Evolutionary conservation across 2,797 vertebrate species (phyloP).

Genomic region (Melanotaenia pygmaea): DNA sequence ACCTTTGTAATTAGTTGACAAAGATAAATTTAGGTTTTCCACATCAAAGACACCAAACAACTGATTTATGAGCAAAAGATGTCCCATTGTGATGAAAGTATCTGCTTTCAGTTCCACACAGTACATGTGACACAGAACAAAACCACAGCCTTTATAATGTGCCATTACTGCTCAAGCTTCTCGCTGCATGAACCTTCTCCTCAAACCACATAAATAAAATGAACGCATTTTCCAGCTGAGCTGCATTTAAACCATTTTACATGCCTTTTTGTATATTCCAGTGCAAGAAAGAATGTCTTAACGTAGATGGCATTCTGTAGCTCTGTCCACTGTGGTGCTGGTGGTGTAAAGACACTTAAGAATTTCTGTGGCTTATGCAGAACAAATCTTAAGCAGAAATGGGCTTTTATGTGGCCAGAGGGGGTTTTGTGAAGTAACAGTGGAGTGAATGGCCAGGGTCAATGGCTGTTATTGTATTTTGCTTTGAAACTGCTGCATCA

Average conservation of each 20-base stretch:
- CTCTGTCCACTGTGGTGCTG: constrained; percentile 3
- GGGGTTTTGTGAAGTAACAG: constrained; percentile 54
- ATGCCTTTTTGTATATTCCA: constrained; percentile 3
- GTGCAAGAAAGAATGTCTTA: not conserved
- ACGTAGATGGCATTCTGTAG: constrained; percentile 18
- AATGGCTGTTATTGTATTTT: constrained; percentile 60
- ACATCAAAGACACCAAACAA: not conserved
- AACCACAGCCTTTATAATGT: not conserved
- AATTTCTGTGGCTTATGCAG: constrained; percentile 37
- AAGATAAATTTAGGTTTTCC: not conserved
- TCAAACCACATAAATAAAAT: not conserved
- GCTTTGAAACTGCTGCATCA: constrained; percentile 62
- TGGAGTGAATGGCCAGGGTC: constrained; percentile 56
- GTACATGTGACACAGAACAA: not conserved
- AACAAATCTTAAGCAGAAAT: constrained; percentile 46
- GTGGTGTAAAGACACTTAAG: constrained; percentile 25
- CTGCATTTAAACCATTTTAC: constrained; percentile 1
- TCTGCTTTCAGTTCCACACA: not conserved
- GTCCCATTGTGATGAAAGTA: not conserved
- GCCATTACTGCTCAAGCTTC: not conserved
- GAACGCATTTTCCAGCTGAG: constrained; percentile 2
- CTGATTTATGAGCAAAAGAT: not conserved
- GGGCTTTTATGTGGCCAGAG: constrained; percentile 44
- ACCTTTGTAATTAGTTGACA: not conserved
- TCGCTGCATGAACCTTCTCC: not conserved